Evolutionary conservation across 2,888 invertebrate species (phyloP).

Genomic region (Aphidius colemani): DNA sequence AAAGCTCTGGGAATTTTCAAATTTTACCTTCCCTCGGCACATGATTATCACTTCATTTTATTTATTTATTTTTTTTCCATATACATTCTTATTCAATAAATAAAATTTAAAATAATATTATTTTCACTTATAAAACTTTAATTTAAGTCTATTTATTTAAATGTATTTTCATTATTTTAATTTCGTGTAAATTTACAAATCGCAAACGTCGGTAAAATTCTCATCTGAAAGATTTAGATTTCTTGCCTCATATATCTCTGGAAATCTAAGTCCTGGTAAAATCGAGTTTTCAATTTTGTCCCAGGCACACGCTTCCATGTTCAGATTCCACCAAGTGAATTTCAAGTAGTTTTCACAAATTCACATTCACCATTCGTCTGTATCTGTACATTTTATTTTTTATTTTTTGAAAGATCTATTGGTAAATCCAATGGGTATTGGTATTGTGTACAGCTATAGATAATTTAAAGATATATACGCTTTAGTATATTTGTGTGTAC

Average conservation of each 20-base stretch:
- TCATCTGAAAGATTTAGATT: slow-evolving; percentile 42
- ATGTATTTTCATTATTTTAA: not conserved
- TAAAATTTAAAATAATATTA: too few species aligned
- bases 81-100: not conserved
- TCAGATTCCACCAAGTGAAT: slow-evolving; percentile 49
- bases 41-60: not conserved
- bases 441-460: slow-evolving; percentile 15
- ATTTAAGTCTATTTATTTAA: too few species aligned
- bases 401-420: not conserved
- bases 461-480: slow-evolving; percentile 5
- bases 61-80: not conserved
- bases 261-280: slow-evolving; percentile 42
- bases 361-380: slow-evolving; percentile 32
- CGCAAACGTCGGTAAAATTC: slow-evolving; percentile 15
- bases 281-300: slow-evolving; percentile 55
- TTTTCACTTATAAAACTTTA: too few species aligned
- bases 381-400: slow-evolving; percentile 18
- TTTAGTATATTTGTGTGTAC: slow-evolving; percentile 25
- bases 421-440: not conserved
- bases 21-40: too few species aligned
- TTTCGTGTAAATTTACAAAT: not conserved
- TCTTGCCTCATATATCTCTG: slow-evolving; percentile 33
- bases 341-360: slow-evolving; percentile 51
- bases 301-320: slow-evolving; percentile 32
- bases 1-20: too few species aligned